Evolutionary conservation across 2,113 vertebrate species (phyloP).

Genomic region (Pygoscelis antarcticus): DNA sequence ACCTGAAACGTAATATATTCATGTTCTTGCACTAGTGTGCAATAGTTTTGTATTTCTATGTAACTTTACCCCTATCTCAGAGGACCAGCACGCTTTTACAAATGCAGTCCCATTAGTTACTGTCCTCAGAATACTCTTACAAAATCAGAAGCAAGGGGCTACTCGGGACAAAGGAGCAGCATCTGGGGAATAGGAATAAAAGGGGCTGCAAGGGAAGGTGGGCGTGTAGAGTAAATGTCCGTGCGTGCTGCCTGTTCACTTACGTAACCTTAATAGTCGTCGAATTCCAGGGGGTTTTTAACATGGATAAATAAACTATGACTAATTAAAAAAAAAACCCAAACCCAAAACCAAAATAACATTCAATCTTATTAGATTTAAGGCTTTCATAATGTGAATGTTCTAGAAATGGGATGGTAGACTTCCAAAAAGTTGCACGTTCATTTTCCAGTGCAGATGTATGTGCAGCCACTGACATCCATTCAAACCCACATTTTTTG

Average conservation of each 20-base stretch:
- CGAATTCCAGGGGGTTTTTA: not conserved
- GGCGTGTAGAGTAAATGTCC: not conserved
- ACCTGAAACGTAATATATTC: not conserved
- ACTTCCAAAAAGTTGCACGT: not conserved
- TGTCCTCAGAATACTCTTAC: not conserved
- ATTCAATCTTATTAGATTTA: not conserved
- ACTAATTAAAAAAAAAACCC: not conserved
- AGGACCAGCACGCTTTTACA: not conserved
- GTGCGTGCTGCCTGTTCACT: not conserved
- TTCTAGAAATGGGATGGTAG: not conserved
- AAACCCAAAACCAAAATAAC: not conserved
- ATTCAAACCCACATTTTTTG: not conserved
- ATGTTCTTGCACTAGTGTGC: not conserved
- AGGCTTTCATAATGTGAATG: not conserved
- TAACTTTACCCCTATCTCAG: not conserved
- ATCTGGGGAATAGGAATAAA: not conserved
- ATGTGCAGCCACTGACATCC: not conserved
- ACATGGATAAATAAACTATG: not conserved
- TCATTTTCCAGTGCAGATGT: not conserved
- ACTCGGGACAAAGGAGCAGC: not conserved
- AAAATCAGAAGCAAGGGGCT: not conserved
- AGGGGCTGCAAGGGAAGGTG: not conserved
- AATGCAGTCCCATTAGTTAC: not conserved
- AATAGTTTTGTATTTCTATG: not conserved
- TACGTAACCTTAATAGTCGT: rapidly evolving